Base-by-base conservation (phyloP, 2,888 invertebrate species). In the Herminia tarsipennalis region DNA sequence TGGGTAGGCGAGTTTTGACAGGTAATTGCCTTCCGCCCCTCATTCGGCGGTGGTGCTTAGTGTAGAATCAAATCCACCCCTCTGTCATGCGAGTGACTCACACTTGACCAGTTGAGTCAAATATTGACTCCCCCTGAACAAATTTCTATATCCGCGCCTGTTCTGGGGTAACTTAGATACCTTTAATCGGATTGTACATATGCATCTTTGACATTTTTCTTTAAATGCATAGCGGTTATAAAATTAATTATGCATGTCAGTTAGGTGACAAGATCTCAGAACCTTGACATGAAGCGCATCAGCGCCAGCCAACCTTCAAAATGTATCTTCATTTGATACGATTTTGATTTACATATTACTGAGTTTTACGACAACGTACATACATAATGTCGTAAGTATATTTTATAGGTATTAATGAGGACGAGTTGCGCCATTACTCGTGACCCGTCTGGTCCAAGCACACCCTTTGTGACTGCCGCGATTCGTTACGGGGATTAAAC, bases 401-500 rank as follows among this genome's bases (percentile, higher is more conserved):
- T 63, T 66, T 70, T 57, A 56, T 56, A 65, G 47, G 58, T 55
- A 56, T 58, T 63, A 75, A 76, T 70, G 71, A 73, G 73, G 75
- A 53, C 73, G 53, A 18, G 35, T 76, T 76, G 61, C 66, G 52
- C 33, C 65, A 73, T 29, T 20, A 27, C 49, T 67, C 78, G 79
- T 81, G 81, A 78, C 76, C 69, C 47, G 58, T 39, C 32, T 16
- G 30, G 43, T 39, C 40, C 35, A 46, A 38, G 36, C 51, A 43
- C 73, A 77, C 77, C 81, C 79, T 81, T 76, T 73, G 65, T 56
- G 42, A 37, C 29, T 40, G 57, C 49, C 44, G 63, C 66, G 71
- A 81, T 82, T 83, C 69, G 81, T 45, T 47, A 66, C 71, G 75
- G 74, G 72, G 75, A 75, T 80, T 78, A 76, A 60, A 54, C 54